Percentiles rank a stretch among this genome's conserved stretches.
Conservation (phyloP, 2,113 vertebrate genomes). For the Verasper variegatus region DNA sequence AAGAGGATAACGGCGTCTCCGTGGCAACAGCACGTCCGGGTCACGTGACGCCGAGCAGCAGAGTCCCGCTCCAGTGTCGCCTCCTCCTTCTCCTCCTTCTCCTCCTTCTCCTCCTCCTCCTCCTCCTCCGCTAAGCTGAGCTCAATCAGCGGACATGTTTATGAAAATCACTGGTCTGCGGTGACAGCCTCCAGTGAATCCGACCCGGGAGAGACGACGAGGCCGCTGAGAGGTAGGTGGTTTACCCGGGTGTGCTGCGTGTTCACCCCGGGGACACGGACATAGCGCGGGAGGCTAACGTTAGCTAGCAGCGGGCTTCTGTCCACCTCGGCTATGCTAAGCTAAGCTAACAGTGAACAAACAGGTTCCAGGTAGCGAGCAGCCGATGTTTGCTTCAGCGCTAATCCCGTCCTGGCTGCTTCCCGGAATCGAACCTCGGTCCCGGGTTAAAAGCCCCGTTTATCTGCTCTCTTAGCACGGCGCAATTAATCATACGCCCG, state of each 20-base stretch:
- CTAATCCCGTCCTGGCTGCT: background rate
- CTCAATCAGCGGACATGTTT: background rate
- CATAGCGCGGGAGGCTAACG: constrained; percentile 9
- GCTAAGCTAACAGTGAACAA: background rate
- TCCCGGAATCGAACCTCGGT: background rate
- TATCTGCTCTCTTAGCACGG: background rate
- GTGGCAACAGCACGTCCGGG: constrained; percentile 38
- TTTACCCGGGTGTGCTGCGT: background rate
- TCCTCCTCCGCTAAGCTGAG: background rate
- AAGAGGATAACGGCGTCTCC: constrained; percentile 3
- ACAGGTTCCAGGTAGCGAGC: background rate
- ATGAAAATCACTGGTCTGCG: constrained; percentile 26
- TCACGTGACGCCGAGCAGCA: constrained; percentile 47
- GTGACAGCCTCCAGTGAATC: background rate
- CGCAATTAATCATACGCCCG: background rate
- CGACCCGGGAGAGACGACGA: background rate
- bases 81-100: background rate
- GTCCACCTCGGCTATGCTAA: background rate
- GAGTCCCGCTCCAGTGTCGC: constrained; percentile 9
- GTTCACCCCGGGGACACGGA: background rate
- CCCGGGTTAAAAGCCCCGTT: background rate
- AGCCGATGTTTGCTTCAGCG: background rate
- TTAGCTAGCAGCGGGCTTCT: background rate
- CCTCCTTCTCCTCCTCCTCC: background rate
- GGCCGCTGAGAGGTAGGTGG: background rate